A percentile compares a stretch with the other conserved stretches of the same genome.
phyloP scores from a whole-genome alignment of 2,113 vertebrate species.

The Arvicanthis niloticus region DNA sequence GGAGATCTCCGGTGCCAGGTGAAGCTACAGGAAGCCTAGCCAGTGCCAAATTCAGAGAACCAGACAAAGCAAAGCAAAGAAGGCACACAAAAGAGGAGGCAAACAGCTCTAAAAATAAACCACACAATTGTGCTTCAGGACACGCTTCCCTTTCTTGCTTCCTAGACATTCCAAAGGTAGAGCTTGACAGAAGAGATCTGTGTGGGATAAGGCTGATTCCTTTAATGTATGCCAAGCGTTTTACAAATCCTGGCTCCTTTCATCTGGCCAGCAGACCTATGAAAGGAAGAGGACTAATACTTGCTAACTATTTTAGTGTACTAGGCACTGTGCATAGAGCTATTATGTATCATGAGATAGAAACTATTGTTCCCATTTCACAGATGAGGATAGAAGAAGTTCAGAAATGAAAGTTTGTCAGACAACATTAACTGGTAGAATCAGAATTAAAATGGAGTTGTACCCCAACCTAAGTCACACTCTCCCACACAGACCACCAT shows the following conservation, averaged over 20 bases:
- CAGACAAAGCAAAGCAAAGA: conserved; percentile 33
- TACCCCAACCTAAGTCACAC: neutral
- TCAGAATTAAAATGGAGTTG: neutral
- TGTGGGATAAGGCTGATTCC: conserved; percentile 31
- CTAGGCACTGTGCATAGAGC: neutral
- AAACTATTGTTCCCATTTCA: conserved; percentile 34
- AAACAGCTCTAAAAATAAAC: conserved; percentile 43
- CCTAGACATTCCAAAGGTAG: neutral
- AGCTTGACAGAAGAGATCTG: neutral
- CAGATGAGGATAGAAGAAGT: neutral
- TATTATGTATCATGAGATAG: neutral
- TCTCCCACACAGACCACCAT: neutral
- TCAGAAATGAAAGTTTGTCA: conserved; percentile 7
- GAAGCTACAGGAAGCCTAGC: conserved; percentile 74
- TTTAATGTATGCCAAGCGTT: conserved; percentile 60
- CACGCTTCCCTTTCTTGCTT: conserved; percentile 27
- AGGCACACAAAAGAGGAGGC: neutral
- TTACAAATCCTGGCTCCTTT: conserved; percentile 39
- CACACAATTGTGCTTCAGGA: neutral
- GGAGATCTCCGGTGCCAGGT: conserved; percentile 65
- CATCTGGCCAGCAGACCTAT: conserved; percentile 25
- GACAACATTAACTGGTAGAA: neutral
- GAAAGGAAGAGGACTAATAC: conserved; percentile 12
- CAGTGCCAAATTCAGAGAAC: conserved; percentile 65
- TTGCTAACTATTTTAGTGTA: conserved; percentile 32